Evolutionary conservation across 1,140 invertebrate genomes (phyloP).

Genomic region (Saccostrea cuccullata): DNA sequence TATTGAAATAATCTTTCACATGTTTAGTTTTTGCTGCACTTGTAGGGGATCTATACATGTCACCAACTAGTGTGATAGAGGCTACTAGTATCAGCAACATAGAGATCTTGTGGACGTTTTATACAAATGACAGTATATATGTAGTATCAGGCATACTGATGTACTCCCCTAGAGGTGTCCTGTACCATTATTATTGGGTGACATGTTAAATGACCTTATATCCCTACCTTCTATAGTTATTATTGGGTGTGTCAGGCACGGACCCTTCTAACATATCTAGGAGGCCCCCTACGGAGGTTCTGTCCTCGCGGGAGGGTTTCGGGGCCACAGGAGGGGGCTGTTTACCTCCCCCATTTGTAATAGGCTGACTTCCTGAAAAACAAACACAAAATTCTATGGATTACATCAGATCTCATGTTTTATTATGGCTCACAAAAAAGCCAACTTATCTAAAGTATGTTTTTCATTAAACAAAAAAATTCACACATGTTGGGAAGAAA

Average conservation of each 20-base stretch:
- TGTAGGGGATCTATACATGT: too few species aligned
- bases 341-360: slow-evolving; percentile 58
- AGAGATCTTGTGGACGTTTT: too few species aligned
- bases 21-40: too few species aligned
- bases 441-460: not conserved
- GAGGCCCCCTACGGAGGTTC: slow-evolving; percentile 88
- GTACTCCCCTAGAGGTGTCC: too few species aligned
- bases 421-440: not conserved
- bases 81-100: too few species aligned
- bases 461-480: not conserved
- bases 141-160: too few species aligned
- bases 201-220: not conserved
- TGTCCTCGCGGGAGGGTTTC: slow-evolving; percentile 64
- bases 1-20: too few species aligned
- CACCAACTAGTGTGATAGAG: too few species aligned
- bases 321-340: slow-evolving; percentile 70
- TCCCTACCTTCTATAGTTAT: slow-evolving; percentile 41
- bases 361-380: slow-evolving; percentile 41
- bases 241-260: slow-evolving; percentile 64
- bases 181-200: not conserved
- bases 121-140: too few species aligned
- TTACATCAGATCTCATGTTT: not conserved
- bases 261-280: slow-evolving; percentile 86
- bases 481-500: slow-evolving; percentile 1
- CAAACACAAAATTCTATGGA: not conserved